Percentiles rank a stretch among this genome's conserved stretches.
Conservation (phyloP, 2,113 vertebrate species). For the Cynoglossus semilaevis region DNA sequence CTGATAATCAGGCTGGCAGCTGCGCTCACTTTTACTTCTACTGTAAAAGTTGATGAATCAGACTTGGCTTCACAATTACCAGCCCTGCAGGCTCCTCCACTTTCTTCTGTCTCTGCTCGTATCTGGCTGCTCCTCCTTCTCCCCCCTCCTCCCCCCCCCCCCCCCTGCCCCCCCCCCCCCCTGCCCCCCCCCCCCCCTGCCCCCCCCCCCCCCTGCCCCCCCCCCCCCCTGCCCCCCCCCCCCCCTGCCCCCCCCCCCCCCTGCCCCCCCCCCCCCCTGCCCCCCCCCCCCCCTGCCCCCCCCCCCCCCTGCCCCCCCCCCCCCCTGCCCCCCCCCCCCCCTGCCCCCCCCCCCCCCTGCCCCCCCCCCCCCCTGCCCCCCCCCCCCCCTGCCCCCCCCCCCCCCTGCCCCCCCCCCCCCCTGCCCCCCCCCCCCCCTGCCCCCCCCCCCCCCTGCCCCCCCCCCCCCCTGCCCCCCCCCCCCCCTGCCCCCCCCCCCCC, state of each 20-base stretch:
- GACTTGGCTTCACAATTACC: conserved; percentile 47
- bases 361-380: not conserved
- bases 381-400: too few species aligned
- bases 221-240: not conserved
- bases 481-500: too few species aligned
- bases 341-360: too few species aligned
- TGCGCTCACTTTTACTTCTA: conserved; percentile 58
- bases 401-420: too few species aligned
- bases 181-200: not conserved
- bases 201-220: not conserved
- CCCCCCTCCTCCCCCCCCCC: too few species aligned
- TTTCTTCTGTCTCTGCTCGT: conserved; percentile 34
- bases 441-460: too few species aligned
- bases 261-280: too few species aligned
- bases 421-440: conserved; percentile 16
- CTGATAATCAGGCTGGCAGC: conserved; percentile 65
- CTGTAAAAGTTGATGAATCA: conserved; percentile 68
- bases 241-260: too few species aligned
- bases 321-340: conserved; percentile 9
- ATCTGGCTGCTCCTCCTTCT: too few species aligned
- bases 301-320: too few species aligned
- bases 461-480: not conserved
- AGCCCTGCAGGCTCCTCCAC: conserved; percentile 22
- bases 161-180: conserved; percentile 3
- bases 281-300: too few species aligned